Evolutionary conservation across 2,888 invertebrate species (phyloP).

Genomic region (Anoplius nigerrimus): DNA sequence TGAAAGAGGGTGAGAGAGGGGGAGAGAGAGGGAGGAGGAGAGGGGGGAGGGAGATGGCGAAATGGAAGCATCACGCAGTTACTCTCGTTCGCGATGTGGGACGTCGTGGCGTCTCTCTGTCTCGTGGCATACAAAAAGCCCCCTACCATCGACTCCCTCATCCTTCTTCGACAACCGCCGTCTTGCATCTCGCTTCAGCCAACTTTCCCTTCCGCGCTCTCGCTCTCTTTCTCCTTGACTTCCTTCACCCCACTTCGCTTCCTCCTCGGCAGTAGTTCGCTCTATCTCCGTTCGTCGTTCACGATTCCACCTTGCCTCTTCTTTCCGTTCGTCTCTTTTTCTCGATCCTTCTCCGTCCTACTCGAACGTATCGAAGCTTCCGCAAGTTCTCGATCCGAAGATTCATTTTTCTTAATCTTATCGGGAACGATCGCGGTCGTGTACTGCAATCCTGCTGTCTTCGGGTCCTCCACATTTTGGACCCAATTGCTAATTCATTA

Average conservation of each 20-base stretch:
- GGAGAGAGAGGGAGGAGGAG: neutral
- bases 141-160: constrained; percentile 5
- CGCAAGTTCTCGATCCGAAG: neutral
- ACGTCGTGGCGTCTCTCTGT: constrained; percentile 56
- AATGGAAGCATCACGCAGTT: constrained; percentile 2
- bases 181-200: too few relatives aligned
- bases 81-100: constrained; percentile 46
- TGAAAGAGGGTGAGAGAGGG: neutral
- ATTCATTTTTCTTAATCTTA: constrained; percentile 18
- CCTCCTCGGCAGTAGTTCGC: neutral
- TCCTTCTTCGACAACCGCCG: neutral
- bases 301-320: neutral
- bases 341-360: neutral
- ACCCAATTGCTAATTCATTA: constrained; percentile 2
- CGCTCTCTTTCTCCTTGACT: neutral
- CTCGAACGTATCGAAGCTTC: neutral
- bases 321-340: neutral
- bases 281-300: neutral
- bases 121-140: constrained; percentile 55
- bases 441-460: neutral
- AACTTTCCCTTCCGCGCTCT: neutral
- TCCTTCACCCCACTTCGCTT: neutral
- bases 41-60: neutral
- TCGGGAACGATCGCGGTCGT: constrained; percentile 8
- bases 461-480: neutral